phyloP scores from a whole-genome alignment of 1,140 invertebrate genomes.

The Antheraea mylitta region DNA sequence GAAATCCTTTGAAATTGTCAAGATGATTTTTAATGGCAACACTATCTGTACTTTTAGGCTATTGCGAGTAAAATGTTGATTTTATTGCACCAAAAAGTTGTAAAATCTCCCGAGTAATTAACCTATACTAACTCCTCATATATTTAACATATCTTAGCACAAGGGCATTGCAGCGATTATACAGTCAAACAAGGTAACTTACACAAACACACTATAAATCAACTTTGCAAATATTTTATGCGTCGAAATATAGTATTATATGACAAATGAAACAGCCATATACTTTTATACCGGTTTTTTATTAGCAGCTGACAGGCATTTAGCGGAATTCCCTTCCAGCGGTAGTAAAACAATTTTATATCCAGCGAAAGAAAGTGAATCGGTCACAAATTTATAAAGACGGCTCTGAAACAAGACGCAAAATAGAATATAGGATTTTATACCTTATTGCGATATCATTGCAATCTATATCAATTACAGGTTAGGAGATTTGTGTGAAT shows the following conservation, averaged over 20 bases:
- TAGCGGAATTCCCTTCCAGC: conserved; percentile 5
- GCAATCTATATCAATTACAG: neutral
- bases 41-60: too few species aligned
- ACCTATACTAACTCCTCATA: too few species aligned
- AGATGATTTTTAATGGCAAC: too few species aligned
- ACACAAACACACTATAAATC: conserved; percentile 3
- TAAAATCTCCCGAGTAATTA: too few species aligned
- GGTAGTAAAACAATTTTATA: conserved; percentile 10
- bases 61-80: too few species aligned
- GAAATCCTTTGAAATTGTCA: too few species aligned
- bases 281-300: conserved; percentile 6
- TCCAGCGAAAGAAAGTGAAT: conserved; percentile 3
- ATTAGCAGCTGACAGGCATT: conserved; percentile 10
- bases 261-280: conserved; percentile 3
- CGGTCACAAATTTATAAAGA: neutral
- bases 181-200: neutral
- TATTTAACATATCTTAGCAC: too few species aligned
- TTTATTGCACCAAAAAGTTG: too few species aligned
- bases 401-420: neutral
- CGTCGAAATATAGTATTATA: neutral
- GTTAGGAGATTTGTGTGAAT: neutral
- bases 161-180: too few species aligned
- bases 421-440: neutral
- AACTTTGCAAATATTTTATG: neutral
- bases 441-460: neutral